Base-by-base conservation (phyloP, 2,888 invertebrate species). In the Thelaira solivaga region DNA sequence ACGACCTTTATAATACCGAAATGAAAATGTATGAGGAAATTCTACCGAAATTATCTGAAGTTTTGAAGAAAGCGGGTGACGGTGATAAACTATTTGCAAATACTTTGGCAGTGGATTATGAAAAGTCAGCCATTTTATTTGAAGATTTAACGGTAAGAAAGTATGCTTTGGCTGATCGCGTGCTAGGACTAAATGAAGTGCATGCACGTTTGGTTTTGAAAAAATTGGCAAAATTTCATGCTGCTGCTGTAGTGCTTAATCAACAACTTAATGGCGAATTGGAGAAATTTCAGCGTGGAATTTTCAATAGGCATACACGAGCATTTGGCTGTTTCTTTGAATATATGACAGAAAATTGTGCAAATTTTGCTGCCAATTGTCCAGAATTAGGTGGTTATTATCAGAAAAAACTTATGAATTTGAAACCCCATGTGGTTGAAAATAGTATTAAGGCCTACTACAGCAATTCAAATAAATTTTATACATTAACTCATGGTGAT, bases 161-260 rank as follows among this genome's bases (percentile, higher is more conserved):
- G 1, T 86, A 82, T 68, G 64, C 67, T 0, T 55, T 87, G 31
- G 84, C 83, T 2, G 85, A 88, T 80, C 84, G 88, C 2, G 55
- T 83, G 16, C 75, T 61, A 2, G 88, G 89, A 2, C 83, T 90
- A 39, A 89, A 91, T 72, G 55, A 89, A 61, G 83, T 84, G 1
- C 89, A 90, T 68, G 81, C 88, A 0, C 86, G 84, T 72, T 3
- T 90, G 43, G 84, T 87, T 0, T 72, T 91, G 0, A 83, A 84
- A 2, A 86, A 89, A 7, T 77, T 91, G 80, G 91, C 91, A 1
- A 88, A 88, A 80, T 90, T 91, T 82, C 91, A 91, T 82, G 90
- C 90, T 0, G 83, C 90, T 0, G 89, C 90, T 0, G 87, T 90
- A 0, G 89, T 89, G 2, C 82, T 88, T 31, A 90, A 90, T 69